Evolutionary conservation across 2,797 vertebrate genomes (phyloP).

Genomic region (Sebastes minor): DNA sequence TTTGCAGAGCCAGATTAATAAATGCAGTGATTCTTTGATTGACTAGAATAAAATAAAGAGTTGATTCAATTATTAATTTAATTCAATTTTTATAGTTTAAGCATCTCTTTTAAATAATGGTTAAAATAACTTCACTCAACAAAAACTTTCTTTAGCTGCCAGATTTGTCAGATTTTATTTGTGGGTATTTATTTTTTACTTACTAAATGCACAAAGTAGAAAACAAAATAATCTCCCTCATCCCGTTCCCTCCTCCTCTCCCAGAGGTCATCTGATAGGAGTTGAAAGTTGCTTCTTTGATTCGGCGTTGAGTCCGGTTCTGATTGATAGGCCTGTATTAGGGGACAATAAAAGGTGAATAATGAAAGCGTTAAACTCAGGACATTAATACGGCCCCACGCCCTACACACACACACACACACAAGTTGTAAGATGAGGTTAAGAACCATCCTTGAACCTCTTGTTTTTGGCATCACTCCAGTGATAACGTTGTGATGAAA

Average conservation of each 20-base stretch:
- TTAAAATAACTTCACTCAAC: not conserved
- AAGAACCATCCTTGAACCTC: slow-evolving; percentile 10
- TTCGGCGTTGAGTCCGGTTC: slow-evolving; percentile 27
- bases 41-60: not conserved
- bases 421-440: slow-evolving; percentile 14
- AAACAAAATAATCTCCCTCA: not conserved
- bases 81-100: not conserved
- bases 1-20: not conserved
- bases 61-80: not conserved
- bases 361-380: slow-evolving; percentile 37
- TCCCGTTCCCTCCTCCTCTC: not conserved
- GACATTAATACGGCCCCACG: slow-evolving; percentile 53
- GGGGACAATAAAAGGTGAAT: slow-evolving; percentile 44
- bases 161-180: not conserved
- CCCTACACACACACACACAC: not conserved
- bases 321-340: slow-evolving; percentile 42
- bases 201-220: not conserved
- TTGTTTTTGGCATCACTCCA: not conserved
- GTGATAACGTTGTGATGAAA: not conserved
- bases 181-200: not conserved
- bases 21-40: not conserved
- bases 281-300: slow-evolving; percentile 73
- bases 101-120: not conserved
- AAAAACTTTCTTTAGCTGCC: no score
- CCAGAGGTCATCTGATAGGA: slow-evolving; percentile 75